phyloP scores from a whole-genome alignment of 37 sponge, comb jelly and placozoan species.

The Beroe ovata region DNA sequence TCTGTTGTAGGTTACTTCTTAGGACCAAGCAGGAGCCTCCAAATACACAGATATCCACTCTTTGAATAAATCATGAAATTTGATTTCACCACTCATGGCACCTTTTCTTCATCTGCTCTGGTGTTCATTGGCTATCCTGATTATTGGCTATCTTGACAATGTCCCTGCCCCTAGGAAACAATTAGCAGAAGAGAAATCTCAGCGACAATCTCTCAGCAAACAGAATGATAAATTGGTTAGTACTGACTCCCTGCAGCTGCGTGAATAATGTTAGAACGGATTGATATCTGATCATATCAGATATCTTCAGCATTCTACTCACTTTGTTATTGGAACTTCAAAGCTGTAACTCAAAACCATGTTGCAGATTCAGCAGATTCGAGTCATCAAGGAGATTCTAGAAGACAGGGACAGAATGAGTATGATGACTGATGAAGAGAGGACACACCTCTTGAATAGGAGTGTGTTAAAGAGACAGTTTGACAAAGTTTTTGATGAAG shows the following conservation, averaged over 20 bases:
- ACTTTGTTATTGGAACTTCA: not conserved
- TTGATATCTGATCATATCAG: no score
- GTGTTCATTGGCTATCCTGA: no score
- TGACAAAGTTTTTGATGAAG: constrained; percentile 58
- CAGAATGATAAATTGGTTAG: constrained; percentile 60
- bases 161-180: constrained; percentile 15
- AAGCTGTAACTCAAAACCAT: not conserved
- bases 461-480: constrained; percentile 13
- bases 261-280: no score
- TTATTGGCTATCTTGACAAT: no score
- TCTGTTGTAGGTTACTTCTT: no score
- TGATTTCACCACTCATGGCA: no score
- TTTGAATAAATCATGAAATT: no score
- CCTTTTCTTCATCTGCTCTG: no score
- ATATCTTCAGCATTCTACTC: no score
- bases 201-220: constrained; percentile 22
- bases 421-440: constrained; percentile 75
- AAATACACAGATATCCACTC: no score
- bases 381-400: constrained; percentile 78
- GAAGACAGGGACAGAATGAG: constrained; percentile 73
- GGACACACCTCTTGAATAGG: constrained; percentile 71
- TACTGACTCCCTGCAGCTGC: no score
- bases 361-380: constrained; percentile 76
- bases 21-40: no score
- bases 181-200: constrained; percentile 54